Conservation (phyloP, 2,888 invertebrate genomes). For the Lasioglossum morio region DNA sequence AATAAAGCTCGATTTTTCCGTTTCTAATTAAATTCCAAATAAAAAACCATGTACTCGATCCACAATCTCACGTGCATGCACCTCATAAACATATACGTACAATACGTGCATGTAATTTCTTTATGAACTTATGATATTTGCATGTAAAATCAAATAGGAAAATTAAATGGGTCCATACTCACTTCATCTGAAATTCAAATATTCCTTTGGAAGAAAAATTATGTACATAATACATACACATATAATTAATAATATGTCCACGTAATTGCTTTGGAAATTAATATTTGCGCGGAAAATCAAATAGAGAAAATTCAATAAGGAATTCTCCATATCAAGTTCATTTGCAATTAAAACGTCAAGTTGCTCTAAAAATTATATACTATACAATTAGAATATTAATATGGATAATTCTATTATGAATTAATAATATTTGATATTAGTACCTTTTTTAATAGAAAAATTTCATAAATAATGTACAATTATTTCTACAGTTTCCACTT, state of each 20-base stretch:
- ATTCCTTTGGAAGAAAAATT: neutral
- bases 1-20: neutral
- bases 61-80: neutral
- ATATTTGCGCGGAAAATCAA: neutral
- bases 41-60: neutral
- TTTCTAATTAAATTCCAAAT: neutral
- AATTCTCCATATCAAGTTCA: neutral
- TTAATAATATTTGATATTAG: too few species aligned
- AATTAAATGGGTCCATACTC: neutral
- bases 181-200: neutral
- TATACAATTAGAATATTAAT: neutral
- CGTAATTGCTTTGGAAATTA: neutral
- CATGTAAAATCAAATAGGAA: conserved; percentile 1
- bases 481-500: neutral
- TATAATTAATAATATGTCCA: neutral
- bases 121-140: neutral
- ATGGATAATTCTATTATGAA: neutral
- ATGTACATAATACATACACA: neutral
- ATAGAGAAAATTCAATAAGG: neutral
- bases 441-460: neutral
- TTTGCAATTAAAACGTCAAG: neutral
- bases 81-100: neutral
- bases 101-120: neutral
- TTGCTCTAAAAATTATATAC: neutral
- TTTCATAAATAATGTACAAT: neutral